Conservation (phyloP, 2,113 vertebrate genomes). For the Passer domesticus region DNA sequence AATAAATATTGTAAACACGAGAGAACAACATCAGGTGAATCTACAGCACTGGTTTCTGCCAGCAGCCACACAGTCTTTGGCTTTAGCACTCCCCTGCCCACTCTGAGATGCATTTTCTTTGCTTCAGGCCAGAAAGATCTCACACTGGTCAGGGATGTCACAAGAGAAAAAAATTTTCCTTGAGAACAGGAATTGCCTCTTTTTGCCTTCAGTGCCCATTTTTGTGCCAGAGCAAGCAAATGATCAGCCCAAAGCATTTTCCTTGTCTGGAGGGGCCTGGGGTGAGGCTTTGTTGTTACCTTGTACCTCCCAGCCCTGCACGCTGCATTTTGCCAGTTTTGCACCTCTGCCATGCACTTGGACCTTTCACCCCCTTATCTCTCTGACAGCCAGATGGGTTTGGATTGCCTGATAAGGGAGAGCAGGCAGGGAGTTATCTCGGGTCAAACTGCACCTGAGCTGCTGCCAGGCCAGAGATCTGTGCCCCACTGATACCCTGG, state of each 20-base stretch:
- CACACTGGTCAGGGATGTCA: neutral
- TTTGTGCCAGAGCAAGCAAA: neutral
- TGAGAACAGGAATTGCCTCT: neutral
- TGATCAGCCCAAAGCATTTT: neutral
- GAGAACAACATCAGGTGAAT: conserved; percentile 8
- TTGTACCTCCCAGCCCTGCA: accelerated
- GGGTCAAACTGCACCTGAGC: accelerated
- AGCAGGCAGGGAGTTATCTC: accelerated
- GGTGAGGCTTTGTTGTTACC: accelerated
- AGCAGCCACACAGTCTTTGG: conserved; percentile 62
- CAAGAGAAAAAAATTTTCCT: neutral
- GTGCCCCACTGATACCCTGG: accelerated
- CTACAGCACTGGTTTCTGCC: conserved; percentile 21
- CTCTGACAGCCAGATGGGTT: neutral
- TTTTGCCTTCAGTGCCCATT: neutral
- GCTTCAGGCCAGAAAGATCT: neutral
- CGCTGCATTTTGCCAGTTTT: accelerated
- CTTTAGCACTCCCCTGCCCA: conserved; percentile 2
- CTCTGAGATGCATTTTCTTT: conserved; percentile 32
- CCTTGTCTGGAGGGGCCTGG: neutral
- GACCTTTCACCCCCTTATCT: conserved; percentile 6
- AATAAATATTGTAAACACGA: conserved; percentile 67
- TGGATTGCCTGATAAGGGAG: neutral
- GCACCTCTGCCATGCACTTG: neutral
- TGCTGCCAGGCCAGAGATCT: neutral